Evolutionary conservation across 2,797 vertebrate genomes (phyloP).

Genomic region (Nasua narica): DNA sequence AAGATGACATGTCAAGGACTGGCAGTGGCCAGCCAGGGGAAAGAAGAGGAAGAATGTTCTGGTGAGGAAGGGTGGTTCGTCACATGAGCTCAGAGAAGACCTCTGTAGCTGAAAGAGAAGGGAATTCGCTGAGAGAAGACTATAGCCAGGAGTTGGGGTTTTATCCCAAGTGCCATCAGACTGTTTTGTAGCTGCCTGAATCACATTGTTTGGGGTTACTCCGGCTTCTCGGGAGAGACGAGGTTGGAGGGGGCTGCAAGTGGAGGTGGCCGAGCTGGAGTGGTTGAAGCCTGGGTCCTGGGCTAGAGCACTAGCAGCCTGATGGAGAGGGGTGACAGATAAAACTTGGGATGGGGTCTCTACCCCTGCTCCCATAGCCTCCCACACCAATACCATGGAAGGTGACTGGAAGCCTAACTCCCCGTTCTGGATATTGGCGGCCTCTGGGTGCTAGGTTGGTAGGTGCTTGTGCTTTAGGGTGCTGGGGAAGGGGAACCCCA

Average conservation of each 20-base stretch:
- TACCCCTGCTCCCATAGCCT: not conserved
- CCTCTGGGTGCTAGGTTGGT: not conserved
- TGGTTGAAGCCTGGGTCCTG: not conserved
- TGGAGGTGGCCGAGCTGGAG: not conserved
- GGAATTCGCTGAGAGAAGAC: not conserved
- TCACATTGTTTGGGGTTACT: not conserved
- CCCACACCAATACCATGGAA: not conserved
- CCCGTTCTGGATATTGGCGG: not conserved
- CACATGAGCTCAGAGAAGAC: not conserved
- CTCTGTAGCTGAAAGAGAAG: not conserved
- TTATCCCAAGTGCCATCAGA: not conserved
- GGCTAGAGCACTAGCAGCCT: too few relatives aligned
- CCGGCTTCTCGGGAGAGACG: not conserved
- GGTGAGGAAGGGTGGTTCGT: not conserved
- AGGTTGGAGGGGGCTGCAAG: not conserved
- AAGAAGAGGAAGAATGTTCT: not conserved
- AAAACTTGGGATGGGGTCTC: not conserved
- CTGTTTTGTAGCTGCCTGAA: not conserved
- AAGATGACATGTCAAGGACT: not conserved
- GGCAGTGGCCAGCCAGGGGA: not conserved
- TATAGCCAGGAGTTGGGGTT: not conserved
- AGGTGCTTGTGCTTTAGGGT: not conserved
- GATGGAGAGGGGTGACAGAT: not conserved
- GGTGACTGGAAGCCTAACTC: not conserved
- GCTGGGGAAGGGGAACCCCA: not conserved